phyloP scores from a whole-genome alignment of 2,888 invertebrate species.

The Euzophera pinguis region DNA sequence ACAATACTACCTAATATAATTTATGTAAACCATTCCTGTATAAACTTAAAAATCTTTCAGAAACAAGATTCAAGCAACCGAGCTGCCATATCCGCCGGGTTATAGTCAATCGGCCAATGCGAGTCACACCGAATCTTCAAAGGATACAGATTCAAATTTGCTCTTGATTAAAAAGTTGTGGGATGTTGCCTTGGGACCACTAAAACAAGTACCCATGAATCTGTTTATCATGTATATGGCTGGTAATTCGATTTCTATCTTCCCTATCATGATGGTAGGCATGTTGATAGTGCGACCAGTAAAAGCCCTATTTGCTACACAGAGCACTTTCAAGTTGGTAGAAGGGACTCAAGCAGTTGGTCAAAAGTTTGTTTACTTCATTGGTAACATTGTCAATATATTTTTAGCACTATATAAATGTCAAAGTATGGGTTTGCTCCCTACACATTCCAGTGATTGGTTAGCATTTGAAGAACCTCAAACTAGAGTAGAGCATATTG shows the following conservation, averaged over 20 bases:
- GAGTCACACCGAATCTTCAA: slow-evolving; percentile 87
- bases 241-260: slow-evolving; percentile 98
- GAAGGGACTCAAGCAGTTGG: slow-evolving; percentile 94
- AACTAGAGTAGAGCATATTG: slow-evolving; percentile 90
- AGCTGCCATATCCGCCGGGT: slow-evolving; percentile 90
- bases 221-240: slow-evolving; percentile 99
- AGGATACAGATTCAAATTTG: slow-evolving; percentile 90
- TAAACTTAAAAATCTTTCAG: slow-evolving; percentile 34
- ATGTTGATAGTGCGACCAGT: slow-evolving; percentile 98
- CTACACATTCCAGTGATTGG: slow-evolving; percentile 99
- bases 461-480: slow-evolving; percentile 97
- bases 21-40: background rate
- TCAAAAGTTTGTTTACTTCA: slow-evolving; percentile 95
- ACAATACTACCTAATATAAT: too few relatives aligned
- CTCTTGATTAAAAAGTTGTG: slow-evolving; percentile 96
- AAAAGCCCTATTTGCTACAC: slow-evolving; percentile 95
- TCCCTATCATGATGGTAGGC: slow-evolving; percentile 99
- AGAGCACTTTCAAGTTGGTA: slow-evolving; percentile 95
- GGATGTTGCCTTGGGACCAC: slow-evolving; percentile 96
- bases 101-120: slow-evolving; percentile 87
- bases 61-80: slow-evolving; percentile 52
- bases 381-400: slow-evolving; percentile 96
- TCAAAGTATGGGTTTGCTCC: slow-evolving; percentile 97
- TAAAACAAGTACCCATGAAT: slow-evolving; percentile 99
- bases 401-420: slow-evolving; percentile 97